Evolutionary conservation across 53 echinoderm and acorn worm genomes (phyloP).

Genomic region (Zoroaster sp.): DNA sequence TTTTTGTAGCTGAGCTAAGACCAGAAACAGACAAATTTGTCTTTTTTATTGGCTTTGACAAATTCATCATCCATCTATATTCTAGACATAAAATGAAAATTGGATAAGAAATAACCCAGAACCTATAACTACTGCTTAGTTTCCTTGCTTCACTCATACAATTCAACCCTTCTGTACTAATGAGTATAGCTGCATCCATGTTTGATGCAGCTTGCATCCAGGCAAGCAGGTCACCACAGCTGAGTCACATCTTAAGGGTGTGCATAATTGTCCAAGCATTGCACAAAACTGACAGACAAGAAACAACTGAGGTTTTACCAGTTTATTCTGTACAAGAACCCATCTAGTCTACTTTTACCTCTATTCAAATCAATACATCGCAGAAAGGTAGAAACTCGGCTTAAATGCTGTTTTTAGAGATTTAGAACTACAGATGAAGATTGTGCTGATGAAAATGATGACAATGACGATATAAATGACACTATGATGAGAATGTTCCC

Average conservation of each 20-base stretch:
- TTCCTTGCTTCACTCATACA: too few relatives aligned
- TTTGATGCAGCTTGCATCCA: too few relatives aligned
- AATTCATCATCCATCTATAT: too few relatives aligned
- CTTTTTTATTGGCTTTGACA: too few relatives aligned
- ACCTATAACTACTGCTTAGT: too few relatives aligned
- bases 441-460: conserved; percentile 28
- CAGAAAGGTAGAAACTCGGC: conserved; percentile 25
- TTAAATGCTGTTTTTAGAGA: not conserved
- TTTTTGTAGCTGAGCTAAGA: too few relatives aligned
- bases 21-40: too few relatives aligned
- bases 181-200: too few relatives aligned
- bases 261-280: not conserved
- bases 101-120: too few relatives aligned
- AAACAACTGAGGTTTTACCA: not conserved
- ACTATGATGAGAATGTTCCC: not conserved
- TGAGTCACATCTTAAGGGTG: not conserved
- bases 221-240: not conserved
- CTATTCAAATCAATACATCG: conserved; percentile 36
- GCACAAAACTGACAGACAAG: not conserved
- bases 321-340: not conserved
- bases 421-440: conserved; percentile 25
- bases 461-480: conserved; percentile 38
- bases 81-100: too few relatives aligned
- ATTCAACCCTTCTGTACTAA: too few relatives aligned
- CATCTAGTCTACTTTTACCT: not conserved